These are phyloP conservation scores for Donacobius atricapilla DNA, from an alignment of 2,113 vertebrate species.

Conservation along the genomic window DNA sequence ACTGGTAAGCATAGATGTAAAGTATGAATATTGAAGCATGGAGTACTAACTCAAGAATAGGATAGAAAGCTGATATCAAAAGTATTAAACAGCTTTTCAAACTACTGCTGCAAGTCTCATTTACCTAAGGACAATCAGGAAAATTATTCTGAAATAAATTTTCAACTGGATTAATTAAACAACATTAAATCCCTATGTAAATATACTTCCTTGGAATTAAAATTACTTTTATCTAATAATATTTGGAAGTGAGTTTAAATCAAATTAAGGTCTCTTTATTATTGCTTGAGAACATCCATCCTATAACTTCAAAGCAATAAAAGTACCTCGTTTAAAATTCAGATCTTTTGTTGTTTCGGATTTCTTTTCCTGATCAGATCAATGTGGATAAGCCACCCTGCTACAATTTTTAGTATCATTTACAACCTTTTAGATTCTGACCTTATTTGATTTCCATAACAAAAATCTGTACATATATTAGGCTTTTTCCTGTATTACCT, in stretches of 20 bases:
- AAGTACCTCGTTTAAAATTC: background rate
- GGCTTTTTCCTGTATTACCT: background rate
- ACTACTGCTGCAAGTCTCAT: background rate
- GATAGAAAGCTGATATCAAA: background rate
- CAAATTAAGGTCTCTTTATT: background rate
- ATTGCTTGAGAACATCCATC: background rate
- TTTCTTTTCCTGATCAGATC: background rate
- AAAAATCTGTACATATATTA: background rate
- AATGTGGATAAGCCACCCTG: background rate
- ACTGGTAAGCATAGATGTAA: background rate
- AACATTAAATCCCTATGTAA: background rate
- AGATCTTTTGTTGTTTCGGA: background rate
- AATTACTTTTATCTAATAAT: constrained; percentile 19
- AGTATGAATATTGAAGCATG: background rate
- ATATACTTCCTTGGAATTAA: background rate
- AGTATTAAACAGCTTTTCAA: background rate
- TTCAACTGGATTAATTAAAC: constrained; percentile 13
- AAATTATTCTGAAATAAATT: constrained; percentile 12
- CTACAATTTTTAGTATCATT: background rate
- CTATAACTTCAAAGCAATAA: background rate
- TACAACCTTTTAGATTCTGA: background rate
- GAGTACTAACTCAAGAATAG: background rate
- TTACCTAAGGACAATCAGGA: background rate
- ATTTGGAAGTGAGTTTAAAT: constrained; percentile 4
- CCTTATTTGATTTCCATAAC: background rate